Evolutionary conservation across 2,888 invertebrate genomes (phyloP).

Genomic region (Eupsilia transversa): DNA sequence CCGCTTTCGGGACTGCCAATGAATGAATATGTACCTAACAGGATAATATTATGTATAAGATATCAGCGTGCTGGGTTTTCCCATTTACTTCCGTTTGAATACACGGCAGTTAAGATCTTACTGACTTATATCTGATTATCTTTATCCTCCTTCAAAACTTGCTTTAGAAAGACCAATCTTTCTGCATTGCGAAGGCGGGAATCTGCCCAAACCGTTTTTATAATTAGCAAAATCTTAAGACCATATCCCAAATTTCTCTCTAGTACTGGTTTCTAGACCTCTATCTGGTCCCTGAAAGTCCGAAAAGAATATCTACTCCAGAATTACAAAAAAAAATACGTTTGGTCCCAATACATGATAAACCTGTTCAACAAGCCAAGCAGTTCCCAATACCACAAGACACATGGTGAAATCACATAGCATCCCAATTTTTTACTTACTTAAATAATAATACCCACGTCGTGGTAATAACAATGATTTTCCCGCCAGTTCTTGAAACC

Average conservation of each 20-base stretch:
- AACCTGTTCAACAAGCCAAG: conserved; percentile 4
- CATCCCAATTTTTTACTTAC: not conserved
- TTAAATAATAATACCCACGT: conserved; percentile 7
- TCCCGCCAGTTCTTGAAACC: conserved; percentile 56
- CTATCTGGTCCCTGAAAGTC: not conserved
- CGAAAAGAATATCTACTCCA: not conserved
- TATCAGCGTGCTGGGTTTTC: conserved; percentile 36
- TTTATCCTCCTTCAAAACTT: not conserved
- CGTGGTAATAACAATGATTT: conserved; percentile 52
- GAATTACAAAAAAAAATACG: not conserved
- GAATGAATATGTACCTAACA: conserved; percentile 39
- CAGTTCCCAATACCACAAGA: conserved; percentile 2
- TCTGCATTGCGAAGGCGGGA: conserved; percentile 35
- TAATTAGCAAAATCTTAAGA: not conserved
- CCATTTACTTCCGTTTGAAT: conserved; percentile 20
- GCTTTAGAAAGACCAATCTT: not conserved
- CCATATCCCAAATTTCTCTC: not conserved
- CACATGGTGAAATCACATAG: conserved; percentile 6
- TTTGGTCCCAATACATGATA: conserved; percentile 4
- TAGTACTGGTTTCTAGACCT: not conserved
- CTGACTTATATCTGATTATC: not conserved
- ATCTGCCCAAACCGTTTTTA: conserved; percentile 3
- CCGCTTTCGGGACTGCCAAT: conserved; percentile 7
- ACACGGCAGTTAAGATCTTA: not conserved
- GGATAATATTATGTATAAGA: conserved; percentile 47